These are phyloP conservation scores for Phalacrocorax aristotelis DNA, from an alignment of 2,113 vertebrate genomes.

Conservation along the genomic window DNA sequence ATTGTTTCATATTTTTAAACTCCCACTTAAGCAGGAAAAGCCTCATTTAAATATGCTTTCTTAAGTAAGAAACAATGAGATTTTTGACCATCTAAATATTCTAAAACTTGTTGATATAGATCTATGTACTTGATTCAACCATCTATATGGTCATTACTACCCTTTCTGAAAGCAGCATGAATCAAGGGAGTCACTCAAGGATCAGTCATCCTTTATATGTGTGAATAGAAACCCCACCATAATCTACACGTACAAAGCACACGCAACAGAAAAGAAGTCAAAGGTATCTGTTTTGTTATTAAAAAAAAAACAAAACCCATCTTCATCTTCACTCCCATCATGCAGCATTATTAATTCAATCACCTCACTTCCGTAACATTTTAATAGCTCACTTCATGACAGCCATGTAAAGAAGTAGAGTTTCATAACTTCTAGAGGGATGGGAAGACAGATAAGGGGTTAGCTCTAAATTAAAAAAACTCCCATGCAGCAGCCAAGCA, in stretches of 20 bases:
- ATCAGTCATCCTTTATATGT: background rate
- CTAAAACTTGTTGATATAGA: background rate
- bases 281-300: background rate
- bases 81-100: background rate
- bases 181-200: background rate
- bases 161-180: background rate
- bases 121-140: background rate
- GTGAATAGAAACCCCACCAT: background rate
- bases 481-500: background rate
- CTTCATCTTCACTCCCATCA: background rate
- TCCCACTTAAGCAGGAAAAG: background rate
- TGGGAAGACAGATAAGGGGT: background rate
- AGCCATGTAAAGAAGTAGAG: background rate
- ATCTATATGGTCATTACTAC: background rate
- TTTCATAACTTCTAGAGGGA: background rate
- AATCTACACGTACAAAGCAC: background rate
- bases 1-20: background rate
- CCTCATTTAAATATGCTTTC: background rate
- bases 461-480: slow-evolving; percentile 1
- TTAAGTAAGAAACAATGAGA: background rate
- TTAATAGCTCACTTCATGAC: background rate
- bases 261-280: background rate
- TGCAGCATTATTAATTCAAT: background rate
- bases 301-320: background rate
- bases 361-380: background rate